Conservation (phyloP, 2,797 vertebrate genomes). For the Coregonus ussuriensis region DNA sequence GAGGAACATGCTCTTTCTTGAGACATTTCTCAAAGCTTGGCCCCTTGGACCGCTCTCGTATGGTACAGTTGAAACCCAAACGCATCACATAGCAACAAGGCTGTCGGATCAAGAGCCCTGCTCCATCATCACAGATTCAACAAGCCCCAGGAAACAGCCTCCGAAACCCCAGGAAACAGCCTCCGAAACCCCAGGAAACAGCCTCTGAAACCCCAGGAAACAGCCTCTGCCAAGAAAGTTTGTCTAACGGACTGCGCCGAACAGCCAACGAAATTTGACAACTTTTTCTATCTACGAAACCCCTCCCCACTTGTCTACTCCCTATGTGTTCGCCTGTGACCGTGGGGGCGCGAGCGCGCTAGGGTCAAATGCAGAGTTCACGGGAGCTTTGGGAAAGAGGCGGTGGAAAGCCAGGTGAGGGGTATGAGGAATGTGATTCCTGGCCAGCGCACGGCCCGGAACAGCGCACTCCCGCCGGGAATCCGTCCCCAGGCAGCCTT, state of each 20-base stretch:
- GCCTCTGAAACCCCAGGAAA: too few relatives aligned
- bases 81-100: constrained; percentile 29
- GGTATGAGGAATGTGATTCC: constrained; percentile 80
- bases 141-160: constrained; percentile 45
- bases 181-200: constrained; percentile 42
- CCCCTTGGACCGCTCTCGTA: constrained; percentile 41
- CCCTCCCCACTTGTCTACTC: constrained; percentile 42
- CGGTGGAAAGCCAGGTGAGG: constrained; percentile 74
- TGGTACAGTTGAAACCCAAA: constrained; percentile 22
- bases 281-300: constrained; percentile 15
- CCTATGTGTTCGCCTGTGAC: constrained; percentile 52
- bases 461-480: constrained; percentile 73
- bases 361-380: constrained; percentile 66
- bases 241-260: constrained; percentile 24
- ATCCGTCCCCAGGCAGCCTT: constrained; percentile 81
- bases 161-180: too few relatives aligned
- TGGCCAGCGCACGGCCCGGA: constrained; percentile 74
- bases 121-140: constrained; percentile 64
- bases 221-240: constrained; percentile 49
- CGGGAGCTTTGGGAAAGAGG: constrained; percentile 76
- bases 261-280: constrained; percentile 30
- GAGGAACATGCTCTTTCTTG: constrained; percentile 30
- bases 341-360: constrained; percentile 54
- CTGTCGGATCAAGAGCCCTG: constrained; percentile 47
- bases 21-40: constrained; percentile 35